Conservation (phyloP, 1,140 invertebrate genomes). For the Conus ventricosus region DNA sequence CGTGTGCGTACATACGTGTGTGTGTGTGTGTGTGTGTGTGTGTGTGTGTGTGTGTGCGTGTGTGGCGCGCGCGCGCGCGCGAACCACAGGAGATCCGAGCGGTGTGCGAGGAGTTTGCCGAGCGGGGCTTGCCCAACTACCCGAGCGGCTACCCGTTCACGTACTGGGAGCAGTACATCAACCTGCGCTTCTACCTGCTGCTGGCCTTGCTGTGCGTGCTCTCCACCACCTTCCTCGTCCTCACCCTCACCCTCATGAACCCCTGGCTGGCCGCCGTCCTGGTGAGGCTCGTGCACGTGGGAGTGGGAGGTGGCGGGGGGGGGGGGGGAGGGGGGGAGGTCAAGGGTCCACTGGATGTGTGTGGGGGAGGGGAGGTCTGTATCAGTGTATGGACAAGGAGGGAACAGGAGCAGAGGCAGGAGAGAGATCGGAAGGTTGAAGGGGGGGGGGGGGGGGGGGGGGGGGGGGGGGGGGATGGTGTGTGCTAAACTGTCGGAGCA, state of each 20-base stretch:
- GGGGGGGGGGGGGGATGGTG: no score
- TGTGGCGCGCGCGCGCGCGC: no score
- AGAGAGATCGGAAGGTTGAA: no score
- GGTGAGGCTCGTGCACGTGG: constrained; percentile 62
- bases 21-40: no score
- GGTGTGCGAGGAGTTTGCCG: constrained; percentile 90
- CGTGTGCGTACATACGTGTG: no score
- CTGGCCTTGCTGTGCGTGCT: constrained; percentile 88
- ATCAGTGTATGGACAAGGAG: not conserved
- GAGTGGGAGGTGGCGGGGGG: no score
- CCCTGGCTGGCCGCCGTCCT: constrained; percentile 89
- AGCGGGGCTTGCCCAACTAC: constrained; percentile 94
- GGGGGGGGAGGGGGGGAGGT: no score
- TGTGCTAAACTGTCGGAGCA: no score
- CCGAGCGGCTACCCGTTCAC: constrained; percentile 96
- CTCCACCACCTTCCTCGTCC: constrained; percentile 83
- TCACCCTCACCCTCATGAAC: constrained; percentile 86
- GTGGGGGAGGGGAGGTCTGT: no score
- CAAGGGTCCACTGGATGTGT: no score
- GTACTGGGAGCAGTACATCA: constrained; percentile 97
- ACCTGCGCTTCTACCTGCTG: constrained; percentile 85
- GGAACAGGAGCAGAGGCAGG: not conserved
- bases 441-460: no score
- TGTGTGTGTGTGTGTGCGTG: no score
- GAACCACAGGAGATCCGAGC: constrained; percentile 78